Evolutionary conservation across 1,140 invertebrate species (phyloP), one percentile per base, ranked within the genome.

Genomic region (Amyelois transitella): DNA sequence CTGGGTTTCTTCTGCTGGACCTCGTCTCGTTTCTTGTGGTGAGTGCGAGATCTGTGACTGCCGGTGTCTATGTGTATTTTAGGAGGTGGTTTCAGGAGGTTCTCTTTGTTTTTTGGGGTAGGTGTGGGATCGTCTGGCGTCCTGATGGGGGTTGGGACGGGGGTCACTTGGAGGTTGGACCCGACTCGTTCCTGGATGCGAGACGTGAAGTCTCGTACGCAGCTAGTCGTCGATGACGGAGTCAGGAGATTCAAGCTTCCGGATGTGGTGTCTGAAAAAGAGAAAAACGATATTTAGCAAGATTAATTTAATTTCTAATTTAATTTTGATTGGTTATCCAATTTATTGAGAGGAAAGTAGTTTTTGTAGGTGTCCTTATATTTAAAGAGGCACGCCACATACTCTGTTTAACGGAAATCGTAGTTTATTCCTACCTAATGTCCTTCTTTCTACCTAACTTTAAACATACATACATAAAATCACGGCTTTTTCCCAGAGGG

Each of bases 1-100:
- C 95, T 96, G 0, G 96, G 96, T 59, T 88, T 88, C 60, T 88
- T 88, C 18, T 84, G 72, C 0, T 75, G 72, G 12, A 73, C 0
- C 22, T 86, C 83, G 70, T 86, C 85, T 5, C 80, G 61, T 55
- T 86, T 85, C 25, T 80, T 86, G 8, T 78, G 77, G 45, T 84
- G 75, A 22, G 74, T 72, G 10, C 85, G 64, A 0, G 83, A 86
- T 51, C 85, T 73, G 24, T 88, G 82, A 47, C 81, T 88, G 7
- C 69, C 66, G 0, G 77, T 51, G 19, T 86, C 83, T 24, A 86
- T 59, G 53, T 77, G 68, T 3, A 84, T 70, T 63, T 86, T 86
- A 0, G 77, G 79, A 0, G 84, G 86, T 8, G 86, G 86, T 67
- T 82, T 88, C 5, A 84, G 63, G n/a, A 85, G 71, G 51, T 86